Evolutionary conservation across 2,113 vertebrate species (phyloP), one percentile per base, ranked within the genome.

Genomic region (Xiphophorus maculatus): DNA sequence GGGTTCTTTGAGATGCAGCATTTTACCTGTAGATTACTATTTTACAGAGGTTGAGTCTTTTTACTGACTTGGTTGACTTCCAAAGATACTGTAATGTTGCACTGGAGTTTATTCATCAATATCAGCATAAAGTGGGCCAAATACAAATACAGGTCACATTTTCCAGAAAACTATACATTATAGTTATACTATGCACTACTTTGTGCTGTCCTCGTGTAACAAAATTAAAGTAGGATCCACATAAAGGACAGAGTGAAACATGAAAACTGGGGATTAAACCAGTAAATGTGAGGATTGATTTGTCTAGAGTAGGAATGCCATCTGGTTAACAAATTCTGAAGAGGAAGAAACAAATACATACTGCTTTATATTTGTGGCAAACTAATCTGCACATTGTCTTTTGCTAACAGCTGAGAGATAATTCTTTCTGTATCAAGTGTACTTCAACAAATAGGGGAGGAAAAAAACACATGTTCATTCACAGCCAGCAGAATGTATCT

Each of bases 391-490:
- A 58, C 62, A 40, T 33, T 60, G 42, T n/a, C 66, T 19, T 73
- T 37, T 48, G n/a, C 70, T 69, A 30, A 64, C 12, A 29, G 28
- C 25, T 12, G 0, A 29, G 22, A 48, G 0, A 69, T 28, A 62
- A 2, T 15, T 78, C 35, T 67, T 25, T 62, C 48, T 42, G 12
- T 44, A 28, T 51, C 19, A 10, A 37, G 25, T 42, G 25, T 5
- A 80, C 29, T 63, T 74, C 33, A 64, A 73, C 63, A 35, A 64
- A 14, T 58, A 37, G 33, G 33, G 33, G 33, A 1, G 4, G 29
- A 28, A 42, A 75, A 58, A 67, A 58, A 74, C 13, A 62, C 74
- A 4, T 70, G 51, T 77, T 83, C 48, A 78, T 74, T 78, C 77
- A 66, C 67, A 78, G 69, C 30, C 22, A 64, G 69, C 22, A 76